phyloP scores from a whole-genome alignment of 2,797 vertebrate species.

The Microctenopoma stevenorrisi region DNA sequence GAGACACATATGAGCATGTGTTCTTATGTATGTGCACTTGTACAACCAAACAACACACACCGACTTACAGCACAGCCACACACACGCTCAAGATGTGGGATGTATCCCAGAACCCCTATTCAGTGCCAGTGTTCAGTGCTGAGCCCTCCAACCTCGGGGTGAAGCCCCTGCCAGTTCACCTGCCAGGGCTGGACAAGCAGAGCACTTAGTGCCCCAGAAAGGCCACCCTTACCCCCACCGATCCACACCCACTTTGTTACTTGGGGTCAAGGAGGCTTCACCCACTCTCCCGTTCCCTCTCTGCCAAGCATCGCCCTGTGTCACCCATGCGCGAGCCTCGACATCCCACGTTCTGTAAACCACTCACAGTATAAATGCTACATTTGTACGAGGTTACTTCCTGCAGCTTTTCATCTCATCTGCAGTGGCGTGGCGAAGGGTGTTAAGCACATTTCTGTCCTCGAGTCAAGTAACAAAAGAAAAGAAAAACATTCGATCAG shows the following conservation, averaged over 20 bases:
- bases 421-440: slow-evolving; percentile 24
- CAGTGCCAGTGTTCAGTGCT: slow-evolving; percentile 65
- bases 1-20: slow-evolving; percentile 56
- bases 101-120: slow-evolving; percentile 63
- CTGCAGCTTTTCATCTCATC: slow-evolving; percentile 46
- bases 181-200: slow-evolving; percentile 80
- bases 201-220: slow-evolving; percentile 76
- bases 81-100: slow-evolving; percentile 32
- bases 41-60: slow-evolving; percentile 57
- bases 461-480: slow-evolving; percentile 18
- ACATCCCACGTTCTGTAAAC: slow-evolving; percentile 48
- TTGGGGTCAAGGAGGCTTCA: slow-evolving; percentile 79
- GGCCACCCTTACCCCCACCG: slow-evolving; percentile 65
- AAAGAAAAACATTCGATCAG: background rate
- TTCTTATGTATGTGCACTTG: slow-evolving; percentile 69
- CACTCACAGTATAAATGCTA: slow-evolving; percentile 38
- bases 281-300: slow-evolving; percentile 57
- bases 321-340: slow-evolving; percentile 48
- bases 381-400: slow-evolving; percentile 51
- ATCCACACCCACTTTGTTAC: slow-evolving; percentile 61
- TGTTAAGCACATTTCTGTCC: slow-evolving; percentile 11
- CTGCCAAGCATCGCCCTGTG: slow-evolving; percentile 52
- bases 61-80: slow-evolving; percentile 22
- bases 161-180: slow-evolving; percentile 84
- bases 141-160: slow-evolving; percentile 79